Conservation (phyloP, 2,113 vertebrate genomes). For the Aegithalos caudatus region DNA sequence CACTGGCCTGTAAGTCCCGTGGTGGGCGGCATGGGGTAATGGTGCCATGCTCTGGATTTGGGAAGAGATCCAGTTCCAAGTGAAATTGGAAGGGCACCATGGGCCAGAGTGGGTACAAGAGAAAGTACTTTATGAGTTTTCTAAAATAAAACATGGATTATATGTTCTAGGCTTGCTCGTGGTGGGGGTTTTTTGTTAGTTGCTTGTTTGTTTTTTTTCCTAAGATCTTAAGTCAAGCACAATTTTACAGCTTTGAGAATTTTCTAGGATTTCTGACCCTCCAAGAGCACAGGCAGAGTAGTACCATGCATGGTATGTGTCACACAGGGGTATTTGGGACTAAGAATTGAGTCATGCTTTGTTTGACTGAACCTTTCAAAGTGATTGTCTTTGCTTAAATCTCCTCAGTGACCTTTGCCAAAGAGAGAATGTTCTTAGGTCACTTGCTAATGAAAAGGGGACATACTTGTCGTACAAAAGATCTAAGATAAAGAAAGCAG, state of each 20-base stretch:
- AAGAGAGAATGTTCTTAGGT: slow-evolving; percentile 29
- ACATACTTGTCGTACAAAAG: slow-evolving; percentile 8
- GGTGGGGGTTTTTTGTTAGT: too few relatives aligned
- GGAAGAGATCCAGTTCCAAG: not conserved
- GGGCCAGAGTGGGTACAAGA: not conserved
- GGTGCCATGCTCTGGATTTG: not conserved
- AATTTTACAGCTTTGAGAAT: not conserved
- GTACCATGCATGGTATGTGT: not conserved
- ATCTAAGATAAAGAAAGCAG: not conserved
- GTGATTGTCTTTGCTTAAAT: slow-evolving; percentile 2
- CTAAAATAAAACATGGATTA: not conserved
- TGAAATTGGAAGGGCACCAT: not conserved
- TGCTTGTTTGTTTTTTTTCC: not conserved
- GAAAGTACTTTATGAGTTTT: not conserved
- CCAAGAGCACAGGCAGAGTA: not conserved
- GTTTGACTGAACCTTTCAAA: slow-evolving; percentile 16
- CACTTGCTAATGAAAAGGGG: slow-evolving; percentile 14
- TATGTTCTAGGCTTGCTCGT: too few relatives aligned
- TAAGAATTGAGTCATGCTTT: not conserved
- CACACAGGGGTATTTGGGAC: not conserved
- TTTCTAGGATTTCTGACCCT: not conserved
- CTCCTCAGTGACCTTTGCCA: slow-evolving; percentile 13
- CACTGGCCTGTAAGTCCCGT: not conserved
- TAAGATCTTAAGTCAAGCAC: not conserved
- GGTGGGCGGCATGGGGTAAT: not conserved